A percentile compares a stretch with the other conserved stretches of the same genome.
phyloP scores from a whole-genome alignment of 2,113 vertebrate species.

The Halichoerus grypus region DNA sequence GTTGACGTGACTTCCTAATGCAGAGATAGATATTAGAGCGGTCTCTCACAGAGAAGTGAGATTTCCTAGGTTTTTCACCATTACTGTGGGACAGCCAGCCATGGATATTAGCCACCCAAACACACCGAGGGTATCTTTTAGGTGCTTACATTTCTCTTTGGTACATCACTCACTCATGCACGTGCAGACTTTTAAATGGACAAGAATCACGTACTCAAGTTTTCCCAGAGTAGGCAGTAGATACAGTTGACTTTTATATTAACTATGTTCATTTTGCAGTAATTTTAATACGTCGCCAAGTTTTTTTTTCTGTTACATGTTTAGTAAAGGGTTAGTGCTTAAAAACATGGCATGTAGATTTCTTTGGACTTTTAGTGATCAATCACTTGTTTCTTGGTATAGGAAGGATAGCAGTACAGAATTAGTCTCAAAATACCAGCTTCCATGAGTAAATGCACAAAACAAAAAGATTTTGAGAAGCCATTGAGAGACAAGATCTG shows the following conservation, averaged over 20 bases:
- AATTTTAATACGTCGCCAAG: neutral
- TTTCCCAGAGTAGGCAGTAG: neutral
- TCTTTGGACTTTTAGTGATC: neutral
- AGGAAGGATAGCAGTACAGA: neutral
- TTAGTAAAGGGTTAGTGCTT: neutral
- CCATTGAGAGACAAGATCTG: neutral
- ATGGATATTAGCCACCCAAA: accelerated
- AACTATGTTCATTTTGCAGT: neutral
- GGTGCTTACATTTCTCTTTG: neutral
- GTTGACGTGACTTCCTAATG: neutral
- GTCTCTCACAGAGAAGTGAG: neutral
- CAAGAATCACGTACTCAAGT: neutral
- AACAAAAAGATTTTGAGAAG: neutral
- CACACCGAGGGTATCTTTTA: neutral
- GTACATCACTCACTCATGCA: no score
- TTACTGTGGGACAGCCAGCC: neutral
- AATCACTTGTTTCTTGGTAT: neutral
- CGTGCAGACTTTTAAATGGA: no score
- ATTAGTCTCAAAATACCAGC: neutral
- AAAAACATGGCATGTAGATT: neutral
- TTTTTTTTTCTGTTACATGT: no score
- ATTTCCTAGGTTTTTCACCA: accelerated
- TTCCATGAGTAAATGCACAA: neutral
- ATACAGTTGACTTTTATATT: neutral
- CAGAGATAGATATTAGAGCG: accelerated